Conservation (phyloP, 2,888 invertebrate genomes). For the Pristionchus fissidentatus region DNA sequence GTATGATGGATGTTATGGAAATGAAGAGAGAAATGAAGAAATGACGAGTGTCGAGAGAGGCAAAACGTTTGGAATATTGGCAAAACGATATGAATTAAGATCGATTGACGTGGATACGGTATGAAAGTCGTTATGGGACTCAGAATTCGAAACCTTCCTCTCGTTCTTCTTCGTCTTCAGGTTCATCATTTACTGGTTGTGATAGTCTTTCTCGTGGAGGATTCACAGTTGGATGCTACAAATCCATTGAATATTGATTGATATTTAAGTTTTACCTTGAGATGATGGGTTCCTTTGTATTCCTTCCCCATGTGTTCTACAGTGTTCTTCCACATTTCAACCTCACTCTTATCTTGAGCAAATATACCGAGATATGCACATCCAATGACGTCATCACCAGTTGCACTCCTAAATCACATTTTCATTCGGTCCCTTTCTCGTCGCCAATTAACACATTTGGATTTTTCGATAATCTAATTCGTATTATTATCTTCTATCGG, state of each 20-base stretch:
- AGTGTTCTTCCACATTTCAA: slow-evolving; percentile 76
- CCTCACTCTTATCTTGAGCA: slow-evolving; percentile 75
- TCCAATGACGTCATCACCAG: slow-evolving; percentile 77
- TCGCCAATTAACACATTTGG: too few relatives aligned
- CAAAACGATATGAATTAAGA: not conserved
- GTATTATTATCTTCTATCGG: too few relatives aligned
- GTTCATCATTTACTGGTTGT: slow-evolving; percentile 53
- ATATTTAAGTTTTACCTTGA: slow-evolving; percentile 58
- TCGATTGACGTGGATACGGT: not conserved
- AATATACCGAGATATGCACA: slow-evolving; percentile 71
- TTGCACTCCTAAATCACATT: slow-evolving; percentile 69
- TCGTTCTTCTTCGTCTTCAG: slow-evolving; percentile 45
- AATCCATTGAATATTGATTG: not conserved
- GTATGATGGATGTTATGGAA: too few relatives aligned
- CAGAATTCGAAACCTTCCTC: slow-evolving; percentile 47
- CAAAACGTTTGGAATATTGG: not conserved
- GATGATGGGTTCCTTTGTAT: slow-evolving; percentile 74
- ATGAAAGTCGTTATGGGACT: not conserved
- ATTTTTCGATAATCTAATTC: too few relatives aligned
- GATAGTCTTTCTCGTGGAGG: slow-evolving; percentile 61
- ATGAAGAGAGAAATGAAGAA: not conserved
- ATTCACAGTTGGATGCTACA: slow-evolving; percentile 10
- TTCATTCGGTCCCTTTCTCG: not conserved
- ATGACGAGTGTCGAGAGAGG: not conserved
- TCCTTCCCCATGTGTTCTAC: slow-evolving; percentile 76